These are phyloP conservation scores for Mechanitis messenoides DNA, from an alignment of 2,888 invertebrate species.

Conservation along the genomic window DNA sequence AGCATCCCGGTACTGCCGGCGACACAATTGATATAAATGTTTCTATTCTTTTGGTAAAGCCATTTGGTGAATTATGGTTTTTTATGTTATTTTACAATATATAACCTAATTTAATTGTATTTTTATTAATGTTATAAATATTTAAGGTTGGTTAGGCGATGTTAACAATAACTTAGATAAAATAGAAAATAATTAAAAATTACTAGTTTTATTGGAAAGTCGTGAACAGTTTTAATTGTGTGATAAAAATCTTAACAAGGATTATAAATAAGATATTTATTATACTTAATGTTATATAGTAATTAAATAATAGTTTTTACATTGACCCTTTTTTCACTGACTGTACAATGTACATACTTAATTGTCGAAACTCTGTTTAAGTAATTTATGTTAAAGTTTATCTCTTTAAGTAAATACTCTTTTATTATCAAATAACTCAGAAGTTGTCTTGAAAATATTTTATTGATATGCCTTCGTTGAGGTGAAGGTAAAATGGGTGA, in stretches of 20 bases:
- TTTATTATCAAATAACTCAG: constrained; percentile 37
- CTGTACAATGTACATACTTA: constrained; percentile 37
- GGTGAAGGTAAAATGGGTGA: constrained; percentile 1
- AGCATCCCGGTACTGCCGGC: constrained; percentile 28
- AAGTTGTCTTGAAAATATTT: constrained; percentile 28
- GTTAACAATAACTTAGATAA: too few species aligned
- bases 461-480: constrained; percentile 27
- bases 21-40: constrained; percentile 11
- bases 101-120: too few species aligned
- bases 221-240: too few species aligned
- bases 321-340: constrained; percentile 18
- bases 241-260: too few species aligned
- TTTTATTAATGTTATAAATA: too few species aligned
- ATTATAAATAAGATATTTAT: too few species aligned
- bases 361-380: constrained; percentile 59
- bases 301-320: neutral
- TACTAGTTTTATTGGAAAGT: too few species aligned
- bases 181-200: too few species aligned
- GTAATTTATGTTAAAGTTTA: constrained; percentile 58
- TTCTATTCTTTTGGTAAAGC: neutral
- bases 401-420: constrained; percentile 50
- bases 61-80: too few species aligned
- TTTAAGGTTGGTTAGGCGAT: too few species aligned
- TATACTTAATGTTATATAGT: too few species aligned
- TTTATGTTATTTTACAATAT: too few species aligned